phyloP scores from a whole-genome alignment of 1,140 invertebrate genomes.

The Zaprionus tsacasi region DNA sequence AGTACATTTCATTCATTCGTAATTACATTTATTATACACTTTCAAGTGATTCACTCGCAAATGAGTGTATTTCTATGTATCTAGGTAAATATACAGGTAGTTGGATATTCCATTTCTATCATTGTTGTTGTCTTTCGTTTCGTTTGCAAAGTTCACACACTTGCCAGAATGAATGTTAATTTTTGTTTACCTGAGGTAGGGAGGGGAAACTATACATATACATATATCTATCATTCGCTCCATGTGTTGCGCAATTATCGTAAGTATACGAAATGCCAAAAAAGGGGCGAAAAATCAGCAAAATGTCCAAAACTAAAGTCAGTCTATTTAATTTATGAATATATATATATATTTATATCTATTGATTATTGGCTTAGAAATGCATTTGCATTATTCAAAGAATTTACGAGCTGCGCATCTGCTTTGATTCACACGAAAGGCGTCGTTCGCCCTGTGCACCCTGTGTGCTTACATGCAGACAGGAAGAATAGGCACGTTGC shows the following conservation, averaged over 20 bases:
- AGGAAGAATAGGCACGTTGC: background rate
- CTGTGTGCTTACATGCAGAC: background rate
- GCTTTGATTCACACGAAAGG: background rate
- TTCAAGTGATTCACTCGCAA: background rate
- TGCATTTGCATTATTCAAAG: constrained; percentile 29
- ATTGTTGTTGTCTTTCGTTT: constrained; percentile 29
- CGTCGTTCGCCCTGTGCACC: background rate
- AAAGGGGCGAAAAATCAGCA: background rate
- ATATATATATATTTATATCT: background rate
- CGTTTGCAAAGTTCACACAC: constrained; percentile 41
- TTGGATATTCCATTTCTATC: background rate
- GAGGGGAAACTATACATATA: background rate
- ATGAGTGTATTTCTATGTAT: background rate
- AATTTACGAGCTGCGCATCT: constrained; percentile 22
- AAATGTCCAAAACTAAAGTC: background rate
- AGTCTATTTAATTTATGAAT: background rate
- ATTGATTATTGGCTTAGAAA: background rate
- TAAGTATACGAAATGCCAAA: constrained; percentile 2
- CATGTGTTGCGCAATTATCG: constrained; percentile 20
- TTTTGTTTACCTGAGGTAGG: constrained; percentile 51
- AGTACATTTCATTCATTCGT: background rate
- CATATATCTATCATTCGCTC: background rate
- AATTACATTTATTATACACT: background rate
- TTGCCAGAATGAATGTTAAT: constrained; percentile 67
- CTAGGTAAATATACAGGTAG: background rate